Evolutionary conservation across 1,140 invertebrate genomes (phyloP), one percentile per base, ranked within the genome.

Genomic region (Cyrtorhinus lividipennis): DNA sequence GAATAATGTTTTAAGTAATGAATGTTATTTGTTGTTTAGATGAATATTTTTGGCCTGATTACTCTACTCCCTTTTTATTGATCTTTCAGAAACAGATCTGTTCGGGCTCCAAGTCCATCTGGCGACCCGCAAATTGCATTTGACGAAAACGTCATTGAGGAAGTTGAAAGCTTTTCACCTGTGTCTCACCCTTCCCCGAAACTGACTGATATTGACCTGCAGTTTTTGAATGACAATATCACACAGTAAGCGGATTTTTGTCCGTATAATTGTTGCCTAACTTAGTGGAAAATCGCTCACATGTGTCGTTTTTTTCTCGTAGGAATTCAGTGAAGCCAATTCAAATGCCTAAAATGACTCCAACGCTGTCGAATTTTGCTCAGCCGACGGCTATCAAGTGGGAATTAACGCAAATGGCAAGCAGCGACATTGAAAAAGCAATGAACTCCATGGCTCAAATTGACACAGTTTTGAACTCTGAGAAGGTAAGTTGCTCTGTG

Each of bases 401-500:
- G 62, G 63, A 68, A 58, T 46, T 68, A 24, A 38, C 57, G 18
- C 65, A 67, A 56, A 66, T 68, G n/a, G 61, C 62, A 15, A 68
- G 58, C 45, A 53, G 46, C 18, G 65, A 68, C 53, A 38, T 67
- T 24, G 67, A 69, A 25, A 62, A 59, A 23, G 66, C 68, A 20
- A 61, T 69, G 24, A 57, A 61, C 25, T 67, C 67, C 13, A 63
- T 69, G 46, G n/a, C 24, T 0, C 58, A 64, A 62, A 62, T 69
- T n/a, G 67, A 68, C 27, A 66, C 65, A 20, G 45, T 67, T 18
- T 24, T 67, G 1, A 56, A 58, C 24, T 66, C 65, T 24, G 68
- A 69, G 3, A 62, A 65, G 64, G 68, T 67, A 46, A 53, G 20
- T 20, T 12, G n/a, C n/a, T n/a, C n/a, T n/a, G n/a, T n/a, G n/a